phyloP scores from a whole-genome alignment of 2,113 vertebrate genomes.

The Andinoacara biseriatus region DNA sequence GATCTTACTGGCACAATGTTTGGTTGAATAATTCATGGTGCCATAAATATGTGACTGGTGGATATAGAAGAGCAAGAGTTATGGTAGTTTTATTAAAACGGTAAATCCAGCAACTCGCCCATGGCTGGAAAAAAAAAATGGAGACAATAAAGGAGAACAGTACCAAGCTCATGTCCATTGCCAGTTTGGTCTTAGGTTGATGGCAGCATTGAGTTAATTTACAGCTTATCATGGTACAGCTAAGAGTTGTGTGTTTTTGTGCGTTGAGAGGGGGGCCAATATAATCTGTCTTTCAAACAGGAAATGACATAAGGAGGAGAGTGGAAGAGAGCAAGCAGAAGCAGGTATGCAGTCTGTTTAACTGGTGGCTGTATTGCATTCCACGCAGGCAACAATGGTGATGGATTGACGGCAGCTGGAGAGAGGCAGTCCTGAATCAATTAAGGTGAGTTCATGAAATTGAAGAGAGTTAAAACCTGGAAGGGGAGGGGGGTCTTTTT shows the following conservation, averaged over 20 bases:
- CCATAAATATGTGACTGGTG: conserved; percentile 70
- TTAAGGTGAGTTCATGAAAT: conserved; percentile 76
- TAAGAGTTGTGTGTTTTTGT: conserved; percentile 41
- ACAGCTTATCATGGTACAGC: conserved; percentile 65
- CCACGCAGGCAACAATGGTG: conserved; percentile 51
- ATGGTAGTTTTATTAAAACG: conserved; percentile 75
- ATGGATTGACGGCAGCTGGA: conserved; percentile 78
- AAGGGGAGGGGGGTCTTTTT: background rate
- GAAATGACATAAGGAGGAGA: conserved; percentile 57
- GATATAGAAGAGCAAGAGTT: conserved; percentile 55
- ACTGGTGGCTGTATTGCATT: conserved; percentile 70
- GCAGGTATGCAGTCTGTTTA: conserved; percentile 59
- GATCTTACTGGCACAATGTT: conserved; percentile 60
- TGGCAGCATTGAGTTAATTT: conserved; percentile 65
- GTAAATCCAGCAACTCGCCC: conserved; percentile 65
- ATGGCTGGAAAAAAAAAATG: background rate
- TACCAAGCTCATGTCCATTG: conserved; percentile 22
- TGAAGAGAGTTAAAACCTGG: conserved; percentile 60
- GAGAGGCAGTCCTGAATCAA: conserved; percentile 78
- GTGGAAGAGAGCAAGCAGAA: conserved; percentile 27
- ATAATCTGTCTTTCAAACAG: conserved; percentile 78
- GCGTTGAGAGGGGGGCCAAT: conserved; percentile 62
- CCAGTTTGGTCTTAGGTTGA: conserved; percentile 50
- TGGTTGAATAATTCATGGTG: conserved; percentile 72
- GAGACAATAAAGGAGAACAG: background rate